Evolutionary conservation across 23 tunicate species (phyloP).

Genomic region (Clavelina lepadiformis): DNA sequence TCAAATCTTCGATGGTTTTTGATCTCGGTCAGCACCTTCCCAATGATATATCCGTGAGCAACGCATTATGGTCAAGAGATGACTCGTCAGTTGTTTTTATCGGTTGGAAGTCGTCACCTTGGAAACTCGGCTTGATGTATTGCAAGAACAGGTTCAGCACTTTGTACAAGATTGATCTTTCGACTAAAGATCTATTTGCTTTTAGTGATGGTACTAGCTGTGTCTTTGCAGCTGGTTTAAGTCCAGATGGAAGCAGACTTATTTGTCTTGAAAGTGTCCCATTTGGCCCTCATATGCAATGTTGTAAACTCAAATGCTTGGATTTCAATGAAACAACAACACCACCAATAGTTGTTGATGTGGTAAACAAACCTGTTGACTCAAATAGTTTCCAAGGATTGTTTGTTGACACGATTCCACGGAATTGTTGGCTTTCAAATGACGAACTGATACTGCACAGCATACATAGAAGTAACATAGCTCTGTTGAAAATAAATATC

Average conservation of each 20-base stretch:
- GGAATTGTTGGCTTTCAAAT: slow-evolving; percentile 29
- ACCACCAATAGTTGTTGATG: slow-evolving; percentile 36
- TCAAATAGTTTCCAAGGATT: slow-evolving; percentile 42
- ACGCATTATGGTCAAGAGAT: slow-evolving; percentile 56
- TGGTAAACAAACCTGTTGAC: slow-evolving; percentile 9
- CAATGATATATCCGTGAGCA: slow-evolving; percentile 25
- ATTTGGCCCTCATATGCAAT: slow-evolving; percentile 78
- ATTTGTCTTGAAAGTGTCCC: slow-evolving; percentile 50
- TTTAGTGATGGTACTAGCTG: slow-evolving; percentile 29
- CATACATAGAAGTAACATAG: slow-evolving; percentile 25
- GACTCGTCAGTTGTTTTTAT: slow-evolving; percentile 30
- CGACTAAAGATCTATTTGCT: slow-evolving; percentile 4
- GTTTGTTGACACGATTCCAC: slow-evolving; percentile 11
- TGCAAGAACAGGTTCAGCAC: slow-evolving; percentile 64
- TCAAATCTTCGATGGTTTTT: slow-evolving; percentile 14
- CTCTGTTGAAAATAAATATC: slow-evolving; percentile 25
- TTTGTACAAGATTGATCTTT: slow-evolving; percentile 18
- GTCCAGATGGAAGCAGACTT: slow-evolving; percentile 34
- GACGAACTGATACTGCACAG: slow-evolving; percentile 12
- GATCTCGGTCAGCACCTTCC: slow-evolving; percentile 36
- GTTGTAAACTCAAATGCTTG: slow-evolving; percentile 43
- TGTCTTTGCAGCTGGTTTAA: slow-evolving; percentile 47
- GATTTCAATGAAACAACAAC: slow-evolving; percentile 1
- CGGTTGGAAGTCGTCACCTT: slow-evolving; percentile 67
- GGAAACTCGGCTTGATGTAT: slow-evolving; percentile 72